phyloP scores from a whole-genome alignment of 2,888 invertebrate species.

The Stenotaenia linearis region DNA sequence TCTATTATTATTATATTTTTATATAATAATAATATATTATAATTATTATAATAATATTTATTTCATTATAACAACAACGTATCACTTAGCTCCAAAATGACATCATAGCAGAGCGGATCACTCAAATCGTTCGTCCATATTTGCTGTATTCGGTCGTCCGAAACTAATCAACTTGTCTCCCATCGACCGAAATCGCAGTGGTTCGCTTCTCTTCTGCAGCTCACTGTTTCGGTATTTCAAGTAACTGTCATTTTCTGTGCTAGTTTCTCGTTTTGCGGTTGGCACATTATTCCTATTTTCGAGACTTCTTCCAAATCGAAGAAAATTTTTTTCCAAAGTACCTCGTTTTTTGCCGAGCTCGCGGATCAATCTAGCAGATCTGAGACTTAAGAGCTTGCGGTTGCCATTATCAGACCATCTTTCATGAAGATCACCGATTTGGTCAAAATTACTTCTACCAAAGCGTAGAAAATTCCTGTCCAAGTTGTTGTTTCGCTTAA shows the following conservation, averaged over 20 bases:
- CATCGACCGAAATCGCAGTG: neutral
- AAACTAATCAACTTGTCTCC: neutral
- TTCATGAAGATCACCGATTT: neutral
- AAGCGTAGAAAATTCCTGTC: neutral
- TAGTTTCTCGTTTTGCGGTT: neutral
- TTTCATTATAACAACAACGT: neutral
- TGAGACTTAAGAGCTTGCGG: neutral
- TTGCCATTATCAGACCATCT: neutral
- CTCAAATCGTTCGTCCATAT: neutral
- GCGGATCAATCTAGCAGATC: neutral
- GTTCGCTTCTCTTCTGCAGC: neutral
- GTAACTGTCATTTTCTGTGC: neutral
- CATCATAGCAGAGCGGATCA: neutral
- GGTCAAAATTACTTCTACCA: neutral
- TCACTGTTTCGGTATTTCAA: neutral
- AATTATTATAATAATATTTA: too few species aligned
- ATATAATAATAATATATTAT: too few species aligned
- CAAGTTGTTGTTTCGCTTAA: too few species aligned
- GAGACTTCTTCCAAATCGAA: slow-evolving; percentile 32
- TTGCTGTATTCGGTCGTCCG: neutral
- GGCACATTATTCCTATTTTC: neutral
- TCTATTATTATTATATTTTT: neutral
- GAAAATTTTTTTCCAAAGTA: slow-evolving; percentile 12
- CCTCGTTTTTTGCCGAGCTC: slow-evolving; percentile 16
- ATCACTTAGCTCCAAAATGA: neutral